Percentiles rank a stretch among this genome's conserved stretches.
phyloP scores from a whole-genome alignment of 2,888 invertebrate genomes.

The Rhamnusium bicolor region DNA sequence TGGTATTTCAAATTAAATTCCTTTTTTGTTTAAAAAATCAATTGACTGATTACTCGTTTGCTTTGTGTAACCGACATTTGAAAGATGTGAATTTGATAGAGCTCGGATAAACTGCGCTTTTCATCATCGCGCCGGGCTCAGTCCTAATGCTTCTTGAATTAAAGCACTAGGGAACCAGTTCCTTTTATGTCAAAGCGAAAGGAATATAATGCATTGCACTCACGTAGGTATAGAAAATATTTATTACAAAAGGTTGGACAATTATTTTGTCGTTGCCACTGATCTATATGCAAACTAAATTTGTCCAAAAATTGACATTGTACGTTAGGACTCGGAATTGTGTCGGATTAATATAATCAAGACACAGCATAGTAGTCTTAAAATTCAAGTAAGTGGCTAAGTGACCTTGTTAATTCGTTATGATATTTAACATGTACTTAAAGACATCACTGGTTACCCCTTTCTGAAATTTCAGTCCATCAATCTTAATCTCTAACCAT shows the following conservation, averaged over 20 bases:
- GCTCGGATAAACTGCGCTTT: constrained; percentile 23
- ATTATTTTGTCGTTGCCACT: neutral
- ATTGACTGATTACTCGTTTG: neutral
- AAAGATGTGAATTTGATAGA: constrained; percentile 15
- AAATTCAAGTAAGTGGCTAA: too few relatives aligned
- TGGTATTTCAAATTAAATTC: neutral
- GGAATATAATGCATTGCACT: constrained; percentile 20
- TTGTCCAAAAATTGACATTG: too few relatives aligned
- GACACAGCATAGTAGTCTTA: too few relatives aligned
- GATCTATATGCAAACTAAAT: neutral
- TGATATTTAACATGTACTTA: too few relatives aligned
- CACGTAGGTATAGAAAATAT: neutral
- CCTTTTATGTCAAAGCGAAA: constrained; percentile 5
- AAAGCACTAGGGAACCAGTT: constrained; percentile 1
- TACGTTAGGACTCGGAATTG: too few relatives aligned
- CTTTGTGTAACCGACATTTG: constrained; percentile 20
- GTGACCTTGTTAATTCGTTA: too few relatives aligned
- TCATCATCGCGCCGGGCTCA: constrained; percentile 3
- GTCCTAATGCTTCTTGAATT: constrained; percentile 17
- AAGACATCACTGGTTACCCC: too few relatives aligned
- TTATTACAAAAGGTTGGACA: neutral
- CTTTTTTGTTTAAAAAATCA: constrained; percentile 18
- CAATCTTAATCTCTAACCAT: too few relatives aligned
- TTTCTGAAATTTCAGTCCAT: too few relatives aligned
- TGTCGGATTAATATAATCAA: too few relatives aligned